These are phyloP conservation scores for Paramormyrops kingsleyae DNA, from an alignment of 2,113 vertebrate genomes.

Conservation along the genomic window DNA sequence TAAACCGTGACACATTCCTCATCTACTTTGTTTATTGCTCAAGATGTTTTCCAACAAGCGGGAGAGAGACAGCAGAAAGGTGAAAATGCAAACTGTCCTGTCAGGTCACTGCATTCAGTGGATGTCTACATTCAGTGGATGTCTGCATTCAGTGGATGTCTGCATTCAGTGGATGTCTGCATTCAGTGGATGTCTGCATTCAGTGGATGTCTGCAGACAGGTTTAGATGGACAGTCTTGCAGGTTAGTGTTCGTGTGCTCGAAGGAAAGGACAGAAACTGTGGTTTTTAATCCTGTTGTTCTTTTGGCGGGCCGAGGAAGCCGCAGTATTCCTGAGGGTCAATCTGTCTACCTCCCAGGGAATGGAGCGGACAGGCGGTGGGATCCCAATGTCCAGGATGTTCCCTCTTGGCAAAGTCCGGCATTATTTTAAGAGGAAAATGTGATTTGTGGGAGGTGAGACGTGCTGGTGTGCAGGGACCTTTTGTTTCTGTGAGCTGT, in stretches of 20 bases:
- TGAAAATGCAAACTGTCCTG: background rate
- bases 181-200: background rate
- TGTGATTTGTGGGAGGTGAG: constrained; percentile 15
- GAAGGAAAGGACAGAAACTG: background rate
- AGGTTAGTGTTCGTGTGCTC: background rate
- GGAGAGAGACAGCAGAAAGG: constrained; percentile 28
- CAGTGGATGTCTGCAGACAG: background rate
- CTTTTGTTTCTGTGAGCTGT: constrained; percentile 56
- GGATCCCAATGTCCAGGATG: constrained; percentile 43
- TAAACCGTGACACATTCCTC: constrained; percentile 4
- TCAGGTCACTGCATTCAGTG: background rate
- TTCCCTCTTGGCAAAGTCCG: constrained; percentile 43
- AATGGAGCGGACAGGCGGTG: constrained; percentile 27
- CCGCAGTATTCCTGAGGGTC: background rate
- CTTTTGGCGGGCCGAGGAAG: background rate
- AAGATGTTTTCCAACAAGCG: constrained; percentile 1
- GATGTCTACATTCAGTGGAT: background rate
- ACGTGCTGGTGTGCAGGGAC: constrained; percentile 24
- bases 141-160: background rate
- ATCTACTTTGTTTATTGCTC: background rate
- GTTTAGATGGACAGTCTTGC: background rate
- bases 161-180: background rate
- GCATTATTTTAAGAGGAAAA: constrained; percentile 49
- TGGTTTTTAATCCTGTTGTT: background rate
- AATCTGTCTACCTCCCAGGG: background rate